Percentiles rank a stretch among this genome's conserved stretches.
Conservation (phyloP, 2,113 vertebrate species). For the Irena cyanogastra region DNA sequence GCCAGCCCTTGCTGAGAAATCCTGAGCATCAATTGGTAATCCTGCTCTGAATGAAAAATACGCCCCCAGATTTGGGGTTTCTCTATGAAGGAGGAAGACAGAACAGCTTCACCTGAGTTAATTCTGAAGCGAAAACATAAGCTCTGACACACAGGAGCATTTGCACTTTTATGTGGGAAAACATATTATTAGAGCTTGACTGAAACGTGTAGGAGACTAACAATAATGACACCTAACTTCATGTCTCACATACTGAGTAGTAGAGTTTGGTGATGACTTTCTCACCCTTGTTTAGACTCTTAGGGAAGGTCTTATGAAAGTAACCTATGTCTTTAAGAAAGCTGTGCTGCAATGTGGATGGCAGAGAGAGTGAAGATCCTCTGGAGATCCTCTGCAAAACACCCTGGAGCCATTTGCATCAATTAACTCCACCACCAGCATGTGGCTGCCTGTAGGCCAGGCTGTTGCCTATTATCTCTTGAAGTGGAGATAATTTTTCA, state of each 20-base stretch:
- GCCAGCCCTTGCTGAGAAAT: not conserved
- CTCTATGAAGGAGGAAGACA: not conserved
- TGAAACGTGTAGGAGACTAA: not conserved
- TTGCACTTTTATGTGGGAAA: slow-evolving; percentile 27
- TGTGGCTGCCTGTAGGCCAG: not conserved
- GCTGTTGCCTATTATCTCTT: not conserved
- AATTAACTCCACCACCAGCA: not conserved
- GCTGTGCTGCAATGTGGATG: not conserved
- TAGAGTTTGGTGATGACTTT: not conserved
- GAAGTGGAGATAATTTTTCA: not conserved
- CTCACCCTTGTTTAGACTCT: not conserved
- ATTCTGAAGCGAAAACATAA: not conserved
- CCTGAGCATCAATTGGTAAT: not conserved
- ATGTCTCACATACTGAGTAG: not conserved
- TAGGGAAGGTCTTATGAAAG: not conserved
- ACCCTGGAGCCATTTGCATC: not conserved
- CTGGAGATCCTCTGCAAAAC: not conserved
- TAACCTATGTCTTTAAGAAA: not conserved
- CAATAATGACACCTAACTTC: not conserved
- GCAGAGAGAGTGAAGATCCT: not conserved
- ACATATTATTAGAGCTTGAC: slow-evolving; percentile 14
- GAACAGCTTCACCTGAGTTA: not conserved
- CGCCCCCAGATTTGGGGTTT: not conserved
- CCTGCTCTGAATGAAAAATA: not conserved
- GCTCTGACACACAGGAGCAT: not conserved